phyloP scores from a whole-genome alignment of 2,888 invertebrate genomes.

The Pedicia rivosa region DNA sequence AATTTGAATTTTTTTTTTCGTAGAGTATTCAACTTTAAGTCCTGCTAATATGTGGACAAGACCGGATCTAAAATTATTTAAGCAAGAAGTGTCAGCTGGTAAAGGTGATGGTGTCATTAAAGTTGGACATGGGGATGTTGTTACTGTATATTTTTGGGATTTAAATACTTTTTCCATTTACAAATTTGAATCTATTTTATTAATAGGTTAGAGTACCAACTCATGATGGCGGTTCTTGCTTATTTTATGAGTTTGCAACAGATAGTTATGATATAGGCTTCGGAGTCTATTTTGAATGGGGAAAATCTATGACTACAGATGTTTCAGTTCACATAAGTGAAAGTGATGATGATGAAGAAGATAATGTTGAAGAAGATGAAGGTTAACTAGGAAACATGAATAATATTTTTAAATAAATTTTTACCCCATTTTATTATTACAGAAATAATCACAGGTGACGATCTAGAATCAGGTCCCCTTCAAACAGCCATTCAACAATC shows the following conservation, averaged over 20 bases:
- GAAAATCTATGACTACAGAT: constrained; percentile 66
- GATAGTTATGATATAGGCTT: constrained; percentile 97
- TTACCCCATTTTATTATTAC: constrained; percentile 8
- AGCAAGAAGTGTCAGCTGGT: constrained; percentile 67
- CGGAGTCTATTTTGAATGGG: constrained; percentile 98
- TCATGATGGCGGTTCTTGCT: constrained; percentile 75
- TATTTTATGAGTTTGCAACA: constrained; percentile 99
- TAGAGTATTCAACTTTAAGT: constrained; percentile 36
- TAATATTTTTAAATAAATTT: background rate
- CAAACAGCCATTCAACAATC: constrained; percentile 12
- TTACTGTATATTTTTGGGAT: constrained; percentile 63
- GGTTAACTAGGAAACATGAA: constrained; percentile 13
- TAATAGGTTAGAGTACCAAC: constrained; percentile 76
- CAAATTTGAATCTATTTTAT: background rate
- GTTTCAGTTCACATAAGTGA: constrained; percentile 88
- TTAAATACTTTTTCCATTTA: background rate
- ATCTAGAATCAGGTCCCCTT: constrained; percentile 42
- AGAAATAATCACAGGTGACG: constrained; percentile 31
- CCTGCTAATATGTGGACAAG: constrained; percentile 95
- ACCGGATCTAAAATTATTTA: constrained; percentile 73
- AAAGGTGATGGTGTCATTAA: constrained; percentile 76
- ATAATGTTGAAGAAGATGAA: constrained; percentile 36
- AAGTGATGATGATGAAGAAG: constrained; percentile 64
- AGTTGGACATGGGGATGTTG: constrained; percentile 92
- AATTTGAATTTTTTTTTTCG: no score